Evolutionary conservation across 2,113 vertebrate genomes (phyloP).

Genomic region (Elaphurus davidianus): DNA sequence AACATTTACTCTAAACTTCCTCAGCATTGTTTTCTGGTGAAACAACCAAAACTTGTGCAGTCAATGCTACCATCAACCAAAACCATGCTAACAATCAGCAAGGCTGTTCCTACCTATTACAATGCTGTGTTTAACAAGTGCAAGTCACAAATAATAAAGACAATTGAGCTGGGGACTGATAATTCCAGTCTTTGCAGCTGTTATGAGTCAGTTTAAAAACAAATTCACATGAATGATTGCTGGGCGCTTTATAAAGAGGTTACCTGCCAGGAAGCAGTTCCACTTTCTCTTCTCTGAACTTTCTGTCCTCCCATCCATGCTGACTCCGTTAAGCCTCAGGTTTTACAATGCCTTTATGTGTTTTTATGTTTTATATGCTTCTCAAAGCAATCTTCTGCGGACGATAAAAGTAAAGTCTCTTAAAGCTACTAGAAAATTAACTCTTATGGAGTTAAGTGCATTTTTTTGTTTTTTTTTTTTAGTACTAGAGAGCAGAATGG

Average conservation of each 20-base stretch:
- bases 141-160: background rate
- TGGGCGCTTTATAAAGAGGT: background rate
- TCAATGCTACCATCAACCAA: background rate
- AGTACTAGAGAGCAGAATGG: background rate
- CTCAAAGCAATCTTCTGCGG: background rate
- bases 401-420: background rate
- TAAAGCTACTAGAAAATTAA: background rate
- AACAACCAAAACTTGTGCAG: background rate
- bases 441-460: background rate
- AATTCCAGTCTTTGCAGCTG: background rate
- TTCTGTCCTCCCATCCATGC: background rate
- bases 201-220: background rate
- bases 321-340: background rate
- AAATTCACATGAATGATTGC: background rate
- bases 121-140: background rate
- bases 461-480: background rate
- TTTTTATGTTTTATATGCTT: background rate
- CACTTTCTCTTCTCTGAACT: background rate
- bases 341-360: background rate
- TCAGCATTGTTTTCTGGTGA: constrained; percentile 18
- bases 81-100: background rate
- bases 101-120: background rate
- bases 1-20: constrained; percentile 24
- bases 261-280: background rate
- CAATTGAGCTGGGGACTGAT: background rate